These are phyloP conservation scores for Portevinia maculata DNA, from an alignment of 2,888 invertebrate genomes.

Conservation along the genomic window DNA sequence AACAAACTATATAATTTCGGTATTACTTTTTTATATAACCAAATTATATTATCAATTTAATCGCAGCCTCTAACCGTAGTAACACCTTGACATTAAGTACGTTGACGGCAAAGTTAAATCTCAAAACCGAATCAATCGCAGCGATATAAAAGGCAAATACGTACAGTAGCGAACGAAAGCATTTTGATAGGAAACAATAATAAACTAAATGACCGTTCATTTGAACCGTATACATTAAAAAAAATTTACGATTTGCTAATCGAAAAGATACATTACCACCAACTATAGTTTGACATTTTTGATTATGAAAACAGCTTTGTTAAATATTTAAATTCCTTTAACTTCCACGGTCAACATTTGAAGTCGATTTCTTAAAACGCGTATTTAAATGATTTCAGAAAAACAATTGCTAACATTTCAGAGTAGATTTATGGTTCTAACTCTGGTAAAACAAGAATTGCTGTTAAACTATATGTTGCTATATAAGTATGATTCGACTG, in stretches of 20 bases:
- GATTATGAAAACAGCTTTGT: slow-evolving; percentile 19
- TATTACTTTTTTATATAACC: slow-evolving; percentile 6
- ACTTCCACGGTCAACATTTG: too few relatives aligned
- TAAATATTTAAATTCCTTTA: not conserved
- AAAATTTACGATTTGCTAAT: slow-evolving; percentile 13
- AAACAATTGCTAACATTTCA: too few relatives aligned
- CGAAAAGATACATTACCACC: slow-evolving; percentile 18
- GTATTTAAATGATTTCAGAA: too few relatives aligned
- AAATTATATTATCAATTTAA: not conserved
- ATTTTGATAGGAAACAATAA: not conserved
- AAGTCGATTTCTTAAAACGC: too few relatives aligned
- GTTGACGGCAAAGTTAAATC: not conserved
- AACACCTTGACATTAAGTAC: slow-evolving; percentile 33
- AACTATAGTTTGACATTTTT: slow-evolving; percentile 22
- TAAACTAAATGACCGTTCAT: not conserved
- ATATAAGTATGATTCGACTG: too few relatives aligned
- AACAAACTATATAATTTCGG: slow-evolving; percentile 6
- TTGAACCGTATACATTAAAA: not conserved
- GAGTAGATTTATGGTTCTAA: too few relatives aligned
- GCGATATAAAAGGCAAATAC: not conserved
- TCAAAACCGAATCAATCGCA: not conserved
- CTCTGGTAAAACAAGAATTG: too few relatives aligned
- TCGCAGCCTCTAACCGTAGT: not conserved
- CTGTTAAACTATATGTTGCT: too few relatives aligned
- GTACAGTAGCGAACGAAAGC: not conserved